phyloP scores from a whole-genome alignment of 2,888 invertebrate genomes.

The Venusia cambrica region DNA sequence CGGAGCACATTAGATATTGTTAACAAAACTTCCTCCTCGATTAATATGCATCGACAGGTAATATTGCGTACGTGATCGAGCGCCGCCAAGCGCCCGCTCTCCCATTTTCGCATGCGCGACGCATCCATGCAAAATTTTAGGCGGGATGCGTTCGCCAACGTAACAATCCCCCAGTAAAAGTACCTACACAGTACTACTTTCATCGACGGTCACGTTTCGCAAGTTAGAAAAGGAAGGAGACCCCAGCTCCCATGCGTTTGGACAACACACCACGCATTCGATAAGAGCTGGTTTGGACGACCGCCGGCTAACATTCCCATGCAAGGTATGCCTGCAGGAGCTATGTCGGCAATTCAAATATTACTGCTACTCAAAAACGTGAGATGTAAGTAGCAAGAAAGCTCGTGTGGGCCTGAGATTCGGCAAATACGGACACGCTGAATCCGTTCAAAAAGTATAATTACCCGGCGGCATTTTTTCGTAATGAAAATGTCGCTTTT shows the following conservation, averaged over 20 bases:
- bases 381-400: constrained; percentile 75
- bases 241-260: constrained; percentile 55
- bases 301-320: constrained; percentile 76
- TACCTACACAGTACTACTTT: constrained; percentile 65
- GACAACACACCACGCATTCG: constrained; percentile 71
- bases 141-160: constrained; percentile 75
- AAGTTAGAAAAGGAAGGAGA: constrained; percentile 67
- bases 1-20: constrained; percentile 79
- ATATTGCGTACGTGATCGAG: constrained; percentile 68
- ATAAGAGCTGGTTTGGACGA: constrained; percentile 74
- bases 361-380: constrained; percentile 79
- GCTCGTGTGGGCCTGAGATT: constrained; percentile 67
- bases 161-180: constrained; percentile 64
- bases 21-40: constrained; percentile 78
- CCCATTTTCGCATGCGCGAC: constrained; percentile 71
- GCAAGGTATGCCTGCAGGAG: constrained; percentile 77
- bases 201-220: constrained; percentile 42
- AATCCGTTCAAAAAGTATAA: constrained; percentile 67
- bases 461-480: constrained; percentile 64
- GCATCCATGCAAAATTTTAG: constrained; percentile 80
- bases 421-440: constrained; percentile 65
- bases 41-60: constrained; percentile 79
- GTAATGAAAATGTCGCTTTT: constrained; percentile 75
- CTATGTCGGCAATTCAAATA: constrained; percentile 79
- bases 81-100: constrained; percentile 49